Conservation (phyloP, 2,888 invertebrate species). For the Polydrusus pterygomalis region DNA sequence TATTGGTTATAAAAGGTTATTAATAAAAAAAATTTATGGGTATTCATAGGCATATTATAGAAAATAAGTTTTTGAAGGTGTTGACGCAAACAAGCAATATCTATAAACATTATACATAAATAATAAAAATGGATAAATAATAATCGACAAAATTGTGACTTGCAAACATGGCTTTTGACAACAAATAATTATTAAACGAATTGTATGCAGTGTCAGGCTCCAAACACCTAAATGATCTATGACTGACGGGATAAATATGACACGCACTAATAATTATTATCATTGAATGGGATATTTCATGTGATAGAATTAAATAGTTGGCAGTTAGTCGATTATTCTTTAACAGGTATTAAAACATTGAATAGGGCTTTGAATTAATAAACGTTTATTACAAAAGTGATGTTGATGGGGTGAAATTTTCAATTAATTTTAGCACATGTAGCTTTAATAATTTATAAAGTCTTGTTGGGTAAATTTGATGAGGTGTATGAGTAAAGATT, state of each 20-base stretch:
- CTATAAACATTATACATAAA: slow-evolving; percentile 11
- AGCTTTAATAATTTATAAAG: neutral
- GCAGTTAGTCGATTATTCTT: slow-evolving; percentile 14
- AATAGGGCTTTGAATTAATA: slow-evolving; percentile 10
- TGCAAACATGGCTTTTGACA: slow-evolving; percentile 46
- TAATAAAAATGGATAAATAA: slow-evolving; percentile 38
- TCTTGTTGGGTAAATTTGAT: neutral
- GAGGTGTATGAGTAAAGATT: neutral
- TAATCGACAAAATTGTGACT: slow-evolving; percentile 31
- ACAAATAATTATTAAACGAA: slow-evolving; percentile 45
- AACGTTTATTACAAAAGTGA: slow-evolving; percentile 10
- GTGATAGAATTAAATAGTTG: slow-evolving; percentile 25
- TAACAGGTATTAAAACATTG: slow-evolving; percentile 15
- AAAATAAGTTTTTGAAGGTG: too few relatives aligned
- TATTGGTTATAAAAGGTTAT: too few relatives aligned
- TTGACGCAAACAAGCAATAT: too few relatives aligned
- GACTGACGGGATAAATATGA: slow-evolving; percentile 57
- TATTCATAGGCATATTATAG: too few relatives aligned
- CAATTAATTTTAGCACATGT: slow-evolving; percentile 4
- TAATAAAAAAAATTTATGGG: too few relatives aligned
- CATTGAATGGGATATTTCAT: slow-evolving; percentile 38
- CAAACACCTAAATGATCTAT: slow-evolving; percentile 45
- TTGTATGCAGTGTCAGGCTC: slow-evolving; percentile 40
- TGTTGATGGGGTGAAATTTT: slow-evolving; percentile 2
- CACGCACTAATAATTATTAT: slow-evolving; percentile 47